These are phyloP conservation scores for Spisula solida DNA, from an alignment of 2,888 invertebrate species.

Conservation along the genomic window DNA sequence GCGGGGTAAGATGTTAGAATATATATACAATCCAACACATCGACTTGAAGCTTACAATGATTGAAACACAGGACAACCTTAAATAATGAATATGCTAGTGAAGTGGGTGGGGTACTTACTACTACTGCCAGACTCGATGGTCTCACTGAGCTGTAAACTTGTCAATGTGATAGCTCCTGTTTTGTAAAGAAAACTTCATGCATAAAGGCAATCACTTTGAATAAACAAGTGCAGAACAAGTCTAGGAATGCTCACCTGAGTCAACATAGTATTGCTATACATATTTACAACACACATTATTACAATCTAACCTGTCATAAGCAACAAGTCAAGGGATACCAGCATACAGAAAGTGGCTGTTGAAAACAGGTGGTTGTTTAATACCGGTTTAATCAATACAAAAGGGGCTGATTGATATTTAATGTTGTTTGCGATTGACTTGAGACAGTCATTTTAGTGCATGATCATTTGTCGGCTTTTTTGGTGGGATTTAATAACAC, in stretches of 20 bases:
- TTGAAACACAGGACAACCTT: background rate
- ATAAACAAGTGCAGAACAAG: conserved; percentile 19
- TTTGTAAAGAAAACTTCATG: conserved; percentile 66
- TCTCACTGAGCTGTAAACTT: conserved; percentile 76
- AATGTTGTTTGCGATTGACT: no score
- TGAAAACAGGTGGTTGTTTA: no score
- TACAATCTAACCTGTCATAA: no score
- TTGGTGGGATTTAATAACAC: no score
- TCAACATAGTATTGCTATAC: background rate
- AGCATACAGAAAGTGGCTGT: no score
- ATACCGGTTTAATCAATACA: no score
- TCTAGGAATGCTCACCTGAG: background rate
- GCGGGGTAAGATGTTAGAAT: background rate
- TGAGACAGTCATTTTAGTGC: no score
- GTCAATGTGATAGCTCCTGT: conserved; percentile 78
- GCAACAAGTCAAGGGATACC: no score
- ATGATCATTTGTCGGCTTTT: no score
- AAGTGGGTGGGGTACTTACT: conserved; percentile 74
- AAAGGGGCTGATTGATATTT: no score
- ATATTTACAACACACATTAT: no score
- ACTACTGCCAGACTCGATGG: conserved; percentile 62
- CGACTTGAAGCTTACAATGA: background rate
- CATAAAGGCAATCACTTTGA: conserved; percentile 43
- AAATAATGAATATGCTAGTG: conserved; percentile 26
- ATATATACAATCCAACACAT: background rate